Base-by-base conservation (phyloP, 2,888 invertebrate genomes). In the Folsomia manolachei region DNA sequence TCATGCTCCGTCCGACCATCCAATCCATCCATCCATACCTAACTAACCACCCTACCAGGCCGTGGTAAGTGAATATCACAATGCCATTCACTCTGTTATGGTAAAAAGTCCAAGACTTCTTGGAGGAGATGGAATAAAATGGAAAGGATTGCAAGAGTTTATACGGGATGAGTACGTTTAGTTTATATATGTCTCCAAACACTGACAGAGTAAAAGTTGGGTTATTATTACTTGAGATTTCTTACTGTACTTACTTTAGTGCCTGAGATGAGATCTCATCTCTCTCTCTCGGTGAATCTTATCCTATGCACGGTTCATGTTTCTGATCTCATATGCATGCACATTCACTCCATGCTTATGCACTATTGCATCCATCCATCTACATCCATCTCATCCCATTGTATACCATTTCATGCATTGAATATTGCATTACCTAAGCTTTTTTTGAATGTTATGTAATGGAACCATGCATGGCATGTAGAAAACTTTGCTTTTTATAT, bases 401-500 rank as follows among this genome's bases (percentile, higher is more conserved):
- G n/a, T n/a, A n/a, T n/a, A n/a, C n/a, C n/a, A n/a, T n/a, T n/a
- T n/a, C n/a, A n/a, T n/a, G n/a, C n/a, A n/a, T n/a, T n/a, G n/a
- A n/a, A n/a, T n/a, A n/a, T n/a, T n/a, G n/a, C n/a, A n/a, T n/a
- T n/a, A n/a, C n/a, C n/a, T n/a, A n/a, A n/a, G n/a, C n/a, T n/a
- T n/a, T n/a, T n/a, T n/a, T n/a, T n/a, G n/a, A n/a, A n/a, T 9
- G 39, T 39, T 39, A 39, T 39, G 39, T 39, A 39, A 60, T 21
- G 60, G 4, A 51, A 11, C 9, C 51, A 51, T 51, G 14, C 51
- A 51, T 51, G 14, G 14, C 14, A 14, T 51, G 51, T 51, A 14
- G 11, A 24, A 52, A 51, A 23, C 39, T 39, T 21, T 66, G 52
- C 27, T 66, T 66, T 66, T 66, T 66, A 66, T 66, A 51, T 66